phyloP scores from a whole-genome alignment of 2,888 invertebrate genomes.

The Tetragonula carbonaria region DNA sequence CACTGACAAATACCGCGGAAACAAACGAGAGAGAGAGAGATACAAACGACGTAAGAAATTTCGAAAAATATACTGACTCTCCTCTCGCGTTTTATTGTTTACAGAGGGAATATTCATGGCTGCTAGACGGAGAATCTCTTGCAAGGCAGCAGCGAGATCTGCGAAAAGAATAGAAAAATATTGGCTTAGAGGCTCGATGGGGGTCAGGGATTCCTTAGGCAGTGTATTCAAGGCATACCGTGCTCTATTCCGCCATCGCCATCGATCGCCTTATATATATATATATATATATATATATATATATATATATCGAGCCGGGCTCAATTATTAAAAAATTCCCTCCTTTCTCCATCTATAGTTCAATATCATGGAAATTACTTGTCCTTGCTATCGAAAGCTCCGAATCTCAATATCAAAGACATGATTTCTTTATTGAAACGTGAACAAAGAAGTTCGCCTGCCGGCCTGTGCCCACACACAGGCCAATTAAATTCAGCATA shows the following conservation, averaged over 20 bases:
- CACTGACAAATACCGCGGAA: not conserved
- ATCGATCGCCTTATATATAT: conserved; percentile 54
- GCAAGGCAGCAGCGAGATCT: conserved; percentile 42
- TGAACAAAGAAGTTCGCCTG: conserved; percentile 51
- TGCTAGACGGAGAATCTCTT: conserved; percentile 48
- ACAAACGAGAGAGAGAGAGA: too few relatives aligned
- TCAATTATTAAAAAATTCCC: conserved; percentile 79
- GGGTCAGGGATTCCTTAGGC: conserved; percentile 72
- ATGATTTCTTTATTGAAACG: conserved; percentile 61
- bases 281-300: conserved; percentile 18
- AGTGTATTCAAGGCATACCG: conserved; percentile 70
- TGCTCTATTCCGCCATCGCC: conserved; percentile 60
- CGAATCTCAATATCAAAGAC: conserved; percentile 70
- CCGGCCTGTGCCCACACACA: conserved; percentile 10
- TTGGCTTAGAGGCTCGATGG: conserved; percentile 67
- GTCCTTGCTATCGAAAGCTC: conserved; percentile 58
- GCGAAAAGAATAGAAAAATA: conserved; percentile 70
- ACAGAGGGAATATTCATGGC: conserved; percentile 55
- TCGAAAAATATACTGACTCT: not conserved
- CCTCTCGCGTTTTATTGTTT: conserved; percentile 4
- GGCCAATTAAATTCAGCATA: conserved; percentile 58
- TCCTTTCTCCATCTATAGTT: conserved; percentile 59
- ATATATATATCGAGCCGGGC: conserved; percentile 6
- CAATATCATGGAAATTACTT: conserved; percentile 74
- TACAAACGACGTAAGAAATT: not conserved